Evolutionary conservation across 2,888 invertebrate species (phyloP).

Genomic region (Punctoribates punctum): DNA sequence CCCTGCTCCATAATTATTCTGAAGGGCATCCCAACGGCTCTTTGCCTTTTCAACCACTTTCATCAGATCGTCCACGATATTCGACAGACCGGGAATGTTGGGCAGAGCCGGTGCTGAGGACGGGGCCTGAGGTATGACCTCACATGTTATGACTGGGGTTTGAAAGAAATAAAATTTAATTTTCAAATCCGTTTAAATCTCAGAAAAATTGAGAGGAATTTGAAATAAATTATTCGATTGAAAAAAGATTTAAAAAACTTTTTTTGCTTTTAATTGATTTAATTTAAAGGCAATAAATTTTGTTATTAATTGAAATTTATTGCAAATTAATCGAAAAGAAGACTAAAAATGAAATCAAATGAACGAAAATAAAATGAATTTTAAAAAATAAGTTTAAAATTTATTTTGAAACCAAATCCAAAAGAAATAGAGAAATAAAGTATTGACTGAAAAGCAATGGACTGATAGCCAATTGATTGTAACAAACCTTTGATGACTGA

Average conservation of each 20-base stretch:
- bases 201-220: neutral
- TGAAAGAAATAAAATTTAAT: neutral
- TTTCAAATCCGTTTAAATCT: neutral
- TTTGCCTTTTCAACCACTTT: constrained; percentile 27
- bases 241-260: too few relatives aligned
- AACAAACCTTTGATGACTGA: constrained; percentile 18
- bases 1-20: neutral
- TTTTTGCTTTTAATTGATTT: too few relatives aligned
- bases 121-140: constrained; percentile 4
- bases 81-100: constrained; percentile 25
- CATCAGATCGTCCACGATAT: constrained; percentile 23
- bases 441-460: neutral
- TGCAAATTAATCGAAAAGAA: too few relatives aligned
- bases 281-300: too few relatives aligned
- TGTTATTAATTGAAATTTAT: too few relatives aligned
- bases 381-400: too few relatives aligned
- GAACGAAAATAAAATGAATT: too few relatives aligned
- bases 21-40: constrained; percentile 23
- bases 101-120: constrained; percentile 25
- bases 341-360: too few relatives aligned
- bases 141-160: constrained; percentile 6
- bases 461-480: neutral
- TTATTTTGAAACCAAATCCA: neutral
- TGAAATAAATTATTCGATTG: neutral
- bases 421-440: neutral